A percentile compares a stretch with the other conserved stretches of the same genome.
phyloP scores from a whole-genome alignment of 2,888 invertebrate genomes.

The Cartodere bifasciata region DNA sequence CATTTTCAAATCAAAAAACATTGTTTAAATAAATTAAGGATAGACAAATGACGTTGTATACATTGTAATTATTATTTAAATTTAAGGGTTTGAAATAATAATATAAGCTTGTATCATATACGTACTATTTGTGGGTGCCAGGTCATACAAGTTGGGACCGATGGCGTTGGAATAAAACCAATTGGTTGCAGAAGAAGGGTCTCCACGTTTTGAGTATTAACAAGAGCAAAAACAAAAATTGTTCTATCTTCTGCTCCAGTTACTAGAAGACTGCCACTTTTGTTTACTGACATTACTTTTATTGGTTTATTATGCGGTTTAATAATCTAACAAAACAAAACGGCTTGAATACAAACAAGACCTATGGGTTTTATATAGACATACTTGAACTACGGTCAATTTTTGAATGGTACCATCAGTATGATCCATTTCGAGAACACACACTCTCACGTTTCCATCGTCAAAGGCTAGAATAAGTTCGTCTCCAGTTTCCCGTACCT shows the following conservation, averaged over 20 bases:
- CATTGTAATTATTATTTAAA: too few species aligned
- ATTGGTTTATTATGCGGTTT: slow-evolving; percentile 58
- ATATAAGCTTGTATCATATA: too few species aligned
- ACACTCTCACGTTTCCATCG: slow-evolving; percentile 54
- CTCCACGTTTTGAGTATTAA: slow-evolving; percentile 27
- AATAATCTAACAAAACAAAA: slow-evolving; percentile 35
- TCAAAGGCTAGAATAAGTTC: slow-evolving; percentile 55
- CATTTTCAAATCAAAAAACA: too few species aligned
- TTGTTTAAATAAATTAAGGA: too few species aligned
- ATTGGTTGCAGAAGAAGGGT: slow-evolving; percentile 42
- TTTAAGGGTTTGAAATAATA: too few species aligned
- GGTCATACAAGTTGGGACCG: slow-evolving; percentile 48
- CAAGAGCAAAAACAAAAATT: slow-evolving; percentile 51
- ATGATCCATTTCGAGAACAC: slow-evolving; percentile 15
- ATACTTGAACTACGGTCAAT: slow-evolving; percentile 17
- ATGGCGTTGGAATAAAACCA: slow-evolving; percentile 53
- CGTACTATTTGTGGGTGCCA: too few species aligned
- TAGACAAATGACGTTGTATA: too few species aligned
- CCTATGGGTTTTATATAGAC: too few species aligned
- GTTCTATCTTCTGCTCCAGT: slow-evolving; percentile 56
- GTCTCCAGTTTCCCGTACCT: slow-evolving; percentile 48
- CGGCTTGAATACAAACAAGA: too few species aligned
- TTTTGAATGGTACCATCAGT: slow-evolving; percentile 5
- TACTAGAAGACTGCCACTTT: slow-evolving; percentile 43
- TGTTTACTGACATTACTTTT: slow-evolving; percentile 48